These are phyloP conservation scores for Euleptes europaea DNA, from an alignment of 2,113 vertebrate genomes.

Conservation along the genomic window DNA sequence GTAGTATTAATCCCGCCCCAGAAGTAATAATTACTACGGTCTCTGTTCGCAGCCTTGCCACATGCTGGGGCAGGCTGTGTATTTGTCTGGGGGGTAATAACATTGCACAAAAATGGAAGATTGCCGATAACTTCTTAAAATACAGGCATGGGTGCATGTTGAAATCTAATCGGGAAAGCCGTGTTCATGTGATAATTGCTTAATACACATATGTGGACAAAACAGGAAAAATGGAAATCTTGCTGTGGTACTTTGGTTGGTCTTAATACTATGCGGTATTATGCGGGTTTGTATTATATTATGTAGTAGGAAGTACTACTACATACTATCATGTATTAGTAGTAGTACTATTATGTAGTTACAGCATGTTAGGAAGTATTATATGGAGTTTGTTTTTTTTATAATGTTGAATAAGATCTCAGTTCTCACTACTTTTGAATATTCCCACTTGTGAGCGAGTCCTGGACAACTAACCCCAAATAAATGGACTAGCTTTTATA, in stretches of 20 bases:
- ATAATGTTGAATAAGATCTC: not conserved
- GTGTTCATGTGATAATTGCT: not conserved
- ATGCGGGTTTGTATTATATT: too few relatives aligned
- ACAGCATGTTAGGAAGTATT: too few relatives aligned
- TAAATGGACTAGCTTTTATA: not conserved
- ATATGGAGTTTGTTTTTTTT: too few relatives aligned
- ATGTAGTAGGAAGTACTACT: too few relatives aligned
- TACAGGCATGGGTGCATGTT: not conserved
- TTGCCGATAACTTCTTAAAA: not conserved
- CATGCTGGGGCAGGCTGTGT: not conserved
- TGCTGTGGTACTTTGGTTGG: too few relatives aligned
- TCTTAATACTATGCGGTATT: too few relatives aligned
- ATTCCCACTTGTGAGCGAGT: not conserved
- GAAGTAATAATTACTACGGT: not conserved
- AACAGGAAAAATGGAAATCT: too few relatives aligned
- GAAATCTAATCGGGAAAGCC: not conserved
- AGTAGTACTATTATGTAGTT: too few relatives aligned
- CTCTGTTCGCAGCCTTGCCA: not conserved
- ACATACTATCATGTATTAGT: too few relatives aligned
- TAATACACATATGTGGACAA: not conserved
- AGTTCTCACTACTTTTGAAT: too few relatives aligned
- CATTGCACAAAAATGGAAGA: not conserved
- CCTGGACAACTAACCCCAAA: not conserved
- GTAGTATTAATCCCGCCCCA: not conserved
- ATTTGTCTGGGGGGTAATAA: not conserved